phyloP scores from a whole-genome alignment of 2,113 vertebrate genomes.

The Thalassoma bifasciatum region DNA sequence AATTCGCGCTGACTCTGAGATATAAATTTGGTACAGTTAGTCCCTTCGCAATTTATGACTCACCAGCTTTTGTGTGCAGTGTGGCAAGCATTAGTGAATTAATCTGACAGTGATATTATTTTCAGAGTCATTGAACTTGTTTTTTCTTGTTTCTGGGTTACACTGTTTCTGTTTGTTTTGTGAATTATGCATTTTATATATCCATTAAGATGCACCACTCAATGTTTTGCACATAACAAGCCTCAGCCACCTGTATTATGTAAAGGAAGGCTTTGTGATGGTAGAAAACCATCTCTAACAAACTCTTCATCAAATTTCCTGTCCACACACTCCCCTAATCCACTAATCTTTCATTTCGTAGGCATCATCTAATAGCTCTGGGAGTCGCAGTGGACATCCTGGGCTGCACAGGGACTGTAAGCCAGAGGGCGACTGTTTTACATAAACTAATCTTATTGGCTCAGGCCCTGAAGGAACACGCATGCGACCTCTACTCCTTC shows the following conservation, averaged over 20 bases:
- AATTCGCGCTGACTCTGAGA: too few relatives aligned
- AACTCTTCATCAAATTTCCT: neutral
- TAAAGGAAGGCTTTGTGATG: neutral
- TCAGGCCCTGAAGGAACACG: conserved; percentile 79
- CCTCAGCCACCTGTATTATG: neutral
- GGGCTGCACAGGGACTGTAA: conserved; percentile 86
- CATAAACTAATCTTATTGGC: conserved; percentile 87
- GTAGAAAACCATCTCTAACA: neutral
- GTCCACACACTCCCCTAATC: neutral
- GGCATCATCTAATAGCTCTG: conserved; percentile 86
- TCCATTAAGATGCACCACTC: neutral
- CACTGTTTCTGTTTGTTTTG: neutral
- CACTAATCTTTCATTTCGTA: conserved; percentile 54
- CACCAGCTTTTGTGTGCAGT: neutral
- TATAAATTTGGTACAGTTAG: neutral
- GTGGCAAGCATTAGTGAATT: neutral
- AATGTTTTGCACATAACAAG: neutral
- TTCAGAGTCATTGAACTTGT: neutral
- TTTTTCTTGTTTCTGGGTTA: neutral
- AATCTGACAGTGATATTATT: neutral
- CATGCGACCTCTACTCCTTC: conserved; percentile 87
- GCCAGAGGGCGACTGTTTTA: conserved; percentile 83
- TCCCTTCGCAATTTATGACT: neutral
- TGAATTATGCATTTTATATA: too few relatives aligned
- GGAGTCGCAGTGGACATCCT: conserved; percentile 88